Base-by-base conservation (phyloP, 1,140 invertebrate species). In the Drosophila truncata region DNA sequence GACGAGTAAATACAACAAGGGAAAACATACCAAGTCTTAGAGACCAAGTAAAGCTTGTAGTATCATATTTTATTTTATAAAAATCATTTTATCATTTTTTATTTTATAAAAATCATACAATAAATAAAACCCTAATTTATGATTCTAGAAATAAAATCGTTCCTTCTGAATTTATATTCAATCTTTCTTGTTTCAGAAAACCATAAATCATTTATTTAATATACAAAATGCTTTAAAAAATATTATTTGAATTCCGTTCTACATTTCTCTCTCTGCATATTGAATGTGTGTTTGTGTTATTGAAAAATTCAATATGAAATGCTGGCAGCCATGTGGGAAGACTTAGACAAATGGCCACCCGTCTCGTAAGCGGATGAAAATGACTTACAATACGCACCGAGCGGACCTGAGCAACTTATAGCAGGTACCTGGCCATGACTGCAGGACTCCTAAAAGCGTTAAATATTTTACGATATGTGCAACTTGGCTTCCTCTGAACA, bases 381-480 rank as follows among this genome's bases (percentile, higher is more conserved):
- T 70, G 70, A 73, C 70, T 73, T 73, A 73, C 52, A 25, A 25
- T 55, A 55, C 70, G 67, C 52, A 67, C 52, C 23, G 52, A 69
- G 61, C 46, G 66, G 55, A 42, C 27, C 54, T 39, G 27, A n/a
- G 31, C 42, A 65, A 57, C 71, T 35, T 42, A 33, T 49, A 55
- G 44, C 54, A 29, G 59, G 58, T 59, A 73, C 39, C 42, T 37
- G 33, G 55, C 35, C 60, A 49, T 63, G 16, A 42, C 44, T 67
- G 61, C 64, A 72, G 57, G 88, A 78, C 85, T 80, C 78, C 81
- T 90, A 82, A 78, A 76, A 88, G 81, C 79, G 87, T 90, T 88
- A 82, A 90, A 88, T 90, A 88, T 88, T 88, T 90, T 81, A 88
- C 74, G 80, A 80, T 82, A 77, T 88, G 74, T 69, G 70, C 70